Percentiles rank a stretch among this genome's conserved stretches.
phyloP scores from a whole-genome alignment of 1,140 invertebrate species.

The Alviniconcha marisindica region DNA sequence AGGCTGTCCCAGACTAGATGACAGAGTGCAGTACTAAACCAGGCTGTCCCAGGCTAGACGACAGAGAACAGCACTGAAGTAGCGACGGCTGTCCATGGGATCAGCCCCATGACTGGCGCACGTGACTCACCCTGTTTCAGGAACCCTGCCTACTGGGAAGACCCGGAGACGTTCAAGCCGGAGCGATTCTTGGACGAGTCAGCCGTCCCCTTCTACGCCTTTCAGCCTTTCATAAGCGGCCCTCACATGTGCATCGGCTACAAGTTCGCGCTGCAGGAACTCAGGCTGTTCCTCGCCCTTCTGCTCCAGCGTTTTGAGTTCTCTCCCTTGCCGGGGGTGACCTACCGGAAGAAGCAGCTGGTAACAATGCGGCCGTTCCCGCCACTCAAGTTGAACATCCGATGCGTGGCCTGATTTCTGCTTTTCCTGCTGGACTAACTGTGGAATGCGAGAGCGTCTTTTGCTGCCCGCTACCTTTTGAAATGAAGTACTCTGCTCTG shows the following conservation, averaged over 20 bases:
- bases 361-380: background rate
- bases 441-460: too few species aligned
- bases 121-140: slow-evolving; percentile 49
- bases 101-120: too few species aligned
- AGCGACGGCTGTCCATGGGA: too few species aligned
- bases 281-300: slow-evolving; percentile 52
- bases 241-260: slow-evolving; percentile 63
- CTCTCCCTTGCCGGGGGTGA: slow-evolving; percentile 47
- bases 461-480: too few species aligned
- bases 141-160: slow-evolving; percentile 58
- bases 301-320: slow-evolving; percentile 55
- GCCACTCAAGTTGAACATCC: background rate
- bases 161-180: slow-evolving; percentile 56
- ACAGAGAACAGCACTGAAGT: too few species aligned
- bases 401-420: background rate
- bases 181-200: slow-evolving; percentile 56
- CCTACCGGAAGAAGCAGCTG: slow-evolving; percentile 35
- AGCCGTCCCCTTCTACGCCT: slow-evolving; percentile 45
- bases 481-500: too few species aligned
- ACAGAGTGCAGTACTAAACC: too few species aligned
- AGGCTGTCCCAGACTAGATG: too few species aligned
- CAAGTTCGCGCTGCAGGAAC: slow-evolving; percentile 56
- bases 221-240: slow-evolving; percentile 60
- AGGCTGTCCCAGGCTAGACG: too few species aligned
- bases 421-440: too few species aligned